Percentiles rank a stretch among this genome's conserved stretches.
Conservation (phyloP, 1,140 invertebrate genomes). For the Onthophagus taurus region DNA sequence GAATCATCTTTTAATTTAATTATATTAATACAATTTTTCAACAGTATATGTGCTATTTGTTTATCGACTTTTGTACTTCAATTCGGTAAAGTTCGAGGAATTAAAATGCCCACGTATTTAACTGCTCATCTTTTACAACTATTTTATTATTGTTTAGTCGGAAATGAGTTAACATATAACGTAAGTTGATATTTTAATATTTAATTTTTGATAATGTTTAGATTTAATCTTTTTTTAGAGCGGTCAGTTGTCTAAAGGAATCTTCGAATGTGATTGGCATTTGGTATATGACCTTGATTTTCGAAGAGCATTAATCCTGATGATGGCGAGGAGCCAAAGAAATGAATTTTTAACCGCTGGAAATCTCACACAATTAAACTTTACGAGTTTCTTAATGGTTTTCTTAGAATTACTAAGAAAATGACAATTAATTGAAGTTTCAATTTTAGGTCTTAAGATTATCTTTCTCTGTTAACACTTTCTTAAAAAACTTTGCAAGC, state of each 20-base stretch:
- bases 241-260: background rate
- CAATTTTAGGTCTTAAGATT: too few relatives aligned
- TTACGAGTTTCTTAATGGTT: conserved; percentile 6
- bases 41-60: background rate
- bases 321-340: conserved; percentile 3
- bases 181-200: conserved; percentile 1
- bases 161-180: conserved; percentile 1
- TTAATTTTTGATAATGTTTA: background rate
- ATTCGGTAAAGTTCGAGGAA: too few relatives aligned
- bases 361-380: conserved; percentile 5
- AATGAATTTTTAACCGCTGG: background rate
- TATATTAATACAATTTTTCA: background rate
- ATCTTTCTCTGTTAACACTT: too few relatives aligned
- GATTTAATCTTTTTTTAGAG: conserved; percentile 5
- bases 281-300: background rate
- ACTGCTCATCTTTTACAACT: conserved; percentile 6
- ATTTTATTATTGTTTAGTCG: conserved; percentile 10
- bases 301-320: background rate
- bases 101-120: conserved; percentile 5
- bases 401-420: background rate
- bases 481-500: too few relatives aligned
- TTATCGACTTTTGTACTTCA: background rate
- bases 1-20: background rate
- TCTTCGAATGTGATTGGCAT: conserved; percentile 3
- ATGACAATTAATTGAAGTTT: too few relatives aligned